Percentiles rank a stretch among this genome's conserved stretches.
These are phyloP conservation scores for Oryzias sinensis DNA, from an alignment of 2,797 vertebrate species.

Conservation along the genomic window DNA sequence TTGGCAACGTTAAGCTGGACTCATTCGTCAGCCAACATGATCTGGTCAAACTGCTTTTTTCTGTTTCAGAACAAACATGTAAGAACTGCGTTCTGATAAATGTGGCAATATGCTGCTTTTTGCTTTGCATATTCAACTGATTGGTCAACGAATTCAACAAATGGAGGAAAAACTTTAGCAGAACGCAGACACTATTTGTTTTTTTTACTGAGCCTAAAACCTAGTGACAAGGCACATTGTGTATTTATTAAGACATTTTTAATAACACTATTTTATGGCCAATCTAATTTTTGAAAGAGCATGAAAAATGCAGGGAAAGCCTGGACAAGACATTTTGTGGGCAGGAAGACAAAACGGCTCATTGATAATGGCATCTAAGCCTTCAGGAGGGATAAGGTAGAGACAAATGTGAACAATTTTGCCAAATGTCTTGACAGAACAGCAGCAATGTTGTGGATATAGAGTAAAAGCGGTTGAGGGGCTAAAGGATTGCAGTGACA, in stretches of 20 bases:
- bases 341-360: constrained; percentile 68
- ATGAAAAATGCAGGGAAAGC: constrained; percentile 51
- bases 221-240: constrained; percentile 35
- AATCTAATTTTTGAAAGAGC: constrained; percentile 61
- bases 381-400: constrained; percentile 58
- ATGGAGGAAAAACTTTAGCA: constrained; percentile 1
- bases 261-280: constrained; percentile 73
- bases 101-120: constrained; percentile 8
- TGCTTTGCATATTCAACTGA: constrained; percentile 28
- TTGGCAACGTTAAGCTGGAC: constrained; percentile 74
- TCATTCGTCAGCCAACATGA: constrained; percentile 76
- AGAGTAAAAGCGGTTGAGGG: constrained; percentile 21
- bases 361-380: constrained; percentile 56
- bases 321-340: constrained; percentile 32
- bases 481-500: constrained; percentile 48
- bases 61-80: constrained; percentile 19
- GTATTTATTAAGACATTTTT: constrained; percentile 69
- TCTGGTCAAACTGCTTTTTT: constrained; percentile 58
- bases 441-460: constrained; percentile 52
- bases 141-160: constrained; percentile 31
- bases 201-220: constrained; percentile 15
- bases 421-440: constrained; percentile 45
- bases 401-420: constrained; percentile 64
- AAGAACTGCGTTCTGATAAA: constrained; percentile 39
- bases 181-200: constrained; percentile 28